Evolutionary conservation across 2,113 vertebrate species (phyloP).

Genomic region (Corythornis madagascariensis): DNA sequence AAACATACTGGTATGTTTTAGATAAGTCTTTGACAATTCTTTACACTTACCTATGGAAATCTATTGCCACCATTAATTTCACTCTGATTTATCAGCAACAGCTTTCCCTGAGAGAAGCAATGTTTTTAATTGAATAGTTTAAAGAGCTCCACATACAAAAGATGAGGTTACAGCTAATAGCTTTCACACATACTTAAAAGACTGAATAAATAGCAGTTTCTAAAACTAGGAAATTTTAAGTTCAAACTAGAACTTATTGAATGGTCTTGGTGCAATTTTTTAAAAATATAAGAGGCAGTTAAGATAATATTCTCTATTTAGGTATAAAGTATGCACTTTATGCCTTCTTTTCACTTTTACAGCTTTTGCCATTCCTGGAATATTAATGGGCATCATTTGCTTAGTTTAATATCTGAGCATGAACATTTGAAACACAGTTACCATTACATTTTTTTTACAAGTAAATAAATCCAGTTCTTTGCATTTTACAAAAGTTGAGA

Average conservation of each 20-base stretch:
- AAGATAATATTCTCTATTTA: neutral
- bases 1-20: conserved; percentile 30
- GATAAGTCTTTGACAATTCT: conserved; percentile 40
- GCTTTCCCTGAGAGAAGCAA: conserved; percentile 49
- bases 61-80: conserved; percentile 62
- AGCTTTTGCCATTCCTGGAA: neutral
- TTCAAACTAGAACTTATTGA: neutral
- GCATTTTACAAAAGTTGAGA: neutral
- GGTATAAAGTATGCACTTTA: neutral
- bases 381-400: neutral
- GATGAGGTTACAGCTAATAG: conserved; percentile 39
- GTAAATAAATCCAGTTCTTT: neutral
- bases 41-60: conserved; percentile 50
- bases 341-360: neutral
- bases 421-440: neutral
- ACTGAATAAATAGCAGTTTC: conserved; percentile 28
- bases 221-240: conserved; percentile 16
- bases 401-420: neutral
- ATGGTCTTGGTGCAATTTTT: neutral
- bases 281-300: neutral
- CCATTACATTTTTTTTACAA: neutral
- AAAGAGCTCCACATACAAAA: conserved; percentile 46
- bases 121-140: conserved; percentile 67
- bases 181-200: conserved; percentile 63
- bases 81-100: conserved; percentile 60